Base-by-base conservation (phyloP, 2,888 invertebrate species). In the Eupithecia subumbrata region DNA sequence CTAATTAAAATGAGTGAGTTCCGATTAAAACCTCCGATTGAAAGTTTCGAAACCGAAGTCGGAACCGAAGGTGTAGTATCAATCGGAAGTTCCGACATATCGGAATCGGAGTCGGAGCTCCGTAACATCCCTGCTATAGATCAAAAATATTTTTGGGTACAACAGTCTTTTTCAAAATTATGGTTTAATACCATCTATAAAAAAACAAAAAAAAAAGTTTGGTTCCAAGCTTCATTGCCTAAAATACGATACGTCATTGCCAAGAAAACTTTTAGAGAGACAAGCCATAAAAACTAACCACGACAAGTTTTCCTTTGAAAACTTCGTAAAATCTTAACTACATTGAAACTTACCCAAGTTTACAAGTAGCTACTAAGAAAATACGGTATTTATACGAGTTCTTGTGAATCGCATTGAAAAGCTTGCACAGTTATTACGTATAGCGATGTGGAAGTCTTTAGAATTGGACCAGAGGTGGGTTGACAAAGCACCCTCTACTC, bases 401-500 rank as follows among this genome's bases (percentile, higher is more conserved):
- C 60, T 67, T 68, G 63, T 72, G 63, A 34, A 67, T 70, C 67
- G 70, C 75, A 73, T 77, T 77, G 71, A 77, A 75, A 76, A 77
- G 70, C 25, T 67, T 74, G 75, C 68, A 75, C 37, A 73, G 67
- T 77, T 43, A 73, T 71, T 75, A 77, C 72, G 72, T 77, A 77
- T 68, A 75, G 64, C 60, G 73, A 73, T 64, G 73, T 67, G 34
- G 60, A 40, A 63, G 72, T 66, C 74, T 77, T 77, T 75, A 75
- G 77, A 77, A 75, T 73, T 69, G 70, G 77, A 75, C 75, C 34
- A 72, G 70, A 77, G 77, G 86, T 81, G 80, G 78, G 72, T 71
- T 91, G 92, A 92, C 92, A 92, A 92, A 92, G 92, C 82, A 90
- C 92, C 84, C 92, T 92, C 83, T 83, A 80, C 92, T 92, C 83